phyloP scores from a whole-genome alignment of 2,797 vertebrate genomes.

The Typhlichthys subterraneus region DNA sequence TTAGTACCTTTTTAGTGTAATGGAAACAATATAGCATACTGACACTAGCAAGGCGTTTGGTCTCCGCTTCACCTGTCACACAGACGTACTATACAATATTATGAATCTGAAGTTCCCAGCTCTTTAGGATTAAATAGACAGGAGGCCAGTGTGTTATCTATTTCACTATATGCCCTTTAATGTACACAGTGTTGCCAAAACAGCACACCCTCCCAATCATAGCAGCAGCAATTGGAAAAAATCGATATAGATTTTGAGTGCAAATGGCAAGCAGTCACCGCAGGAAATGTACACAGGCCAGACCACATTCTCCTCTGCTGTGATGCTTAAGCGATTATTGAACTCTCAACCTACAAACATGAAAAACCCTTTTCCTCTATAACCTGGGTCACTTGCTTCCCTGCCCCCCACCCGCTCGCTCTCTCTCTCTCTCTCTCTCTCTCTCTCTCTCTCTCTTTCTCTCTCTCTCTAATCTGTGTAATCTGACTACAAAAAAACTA shows the following conservation, averaged over 20 bases:
- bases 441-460: background rate
- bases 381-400: background rate
- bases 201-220: slow-evolving; percentile 41
- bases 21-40: too few relatives aligned
- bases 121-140: slow-evolving; percentile 25
- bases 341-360: slow-evolving; percentile 51
- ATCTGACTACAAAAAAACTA: too few relatives aligned
- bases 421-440: slow-evolving; percentile 1
- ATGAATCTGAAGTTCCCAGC: slow-evolving; percentile 18
- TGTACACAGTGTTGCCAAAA: slow-evolving; percentile 11
- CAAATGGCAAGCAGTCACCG: slow-evolving; percentile 60
- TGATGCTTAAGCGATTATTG: slow-evolving; percentile 43
- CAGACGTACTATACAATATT: slow-evolving; percentile 1
- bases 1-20: too few relatives aligned
- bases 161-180: slow-evolving; percentile 7
- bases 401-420: background rate
- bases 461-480: too few relatives aligned
- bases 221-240: slow-evolving; percentile 37
- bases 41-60: too few relatives aligned
- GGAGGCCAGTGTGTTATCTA: slow-evolving; percentile 29
- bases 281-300: slow-evolving; percentile 56
- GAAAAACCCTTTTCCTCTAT: background rate
- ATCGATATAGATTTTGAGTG: slow-evolving; percentile 58
- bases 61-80: background rate
- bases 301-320: slow-evolving; percentile 26